Base-by-base conservation (phyloP, 2,797 vertebrate species). In the Gymnoscopelus braueri region DNA sequence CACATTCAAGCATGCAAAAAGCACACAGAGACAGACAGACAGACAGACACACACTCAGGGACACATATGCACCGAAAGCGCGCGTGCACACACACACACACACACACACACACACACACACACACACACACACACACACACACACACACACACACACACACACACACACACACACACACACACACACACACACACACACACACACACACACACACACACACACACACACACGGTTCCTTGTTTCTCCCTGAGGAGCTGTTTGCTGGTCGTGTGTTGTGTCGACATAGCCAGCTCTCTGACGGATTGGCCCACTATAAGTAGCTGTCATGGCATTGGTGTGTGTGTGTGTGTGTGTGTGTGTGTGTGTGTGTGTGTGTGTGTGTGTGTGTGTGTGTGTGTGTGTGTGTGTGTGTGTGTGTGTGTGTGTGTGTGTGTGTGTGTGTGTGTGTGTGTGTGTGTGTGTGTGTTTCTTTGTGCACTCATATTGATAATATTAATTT, bases 251-350 rank as follows among this genome's bases (percentile, higher is more conserved):
- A 74, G 80, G 77, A 79, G 68, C 50, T 13, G 65, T 26, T 77
- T 52, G 24, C 69, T 69, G 70, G 61, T 75, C 80, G 76, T 84
- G 71, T 77, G 66, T 57, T 13, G 4, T 1, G 63, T 63, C 71
- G 65, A 50, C 79, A 67, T 69, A 73, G 82, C 79, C 44, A 71
- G 75, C 65, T 72, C 69, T 56, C 58, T 80, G 81, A 86, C 75
- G 80, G 74, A 74, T 81, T 26, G 49, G 23, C 23, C 32, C 1
- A 32, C 32, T 3, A 32, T 32, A 32, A 3, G 71, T 14, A 53
- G 15, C 53, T 44, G 63, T 44, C 14, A 24, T 8, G 67, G 80
- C 64, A 66, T 67, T 60, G 66, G 19, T 56, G 44, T 57, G 54
- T 29, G 54, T 32, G 11, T 56, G 53, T 65, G 19, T 65, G 39